These are phyloP conservation scores for Spicauda simplicius DNA, from an alignment of 2,888 invertebrate genomes.

Conservation along the genomic window DNA sequence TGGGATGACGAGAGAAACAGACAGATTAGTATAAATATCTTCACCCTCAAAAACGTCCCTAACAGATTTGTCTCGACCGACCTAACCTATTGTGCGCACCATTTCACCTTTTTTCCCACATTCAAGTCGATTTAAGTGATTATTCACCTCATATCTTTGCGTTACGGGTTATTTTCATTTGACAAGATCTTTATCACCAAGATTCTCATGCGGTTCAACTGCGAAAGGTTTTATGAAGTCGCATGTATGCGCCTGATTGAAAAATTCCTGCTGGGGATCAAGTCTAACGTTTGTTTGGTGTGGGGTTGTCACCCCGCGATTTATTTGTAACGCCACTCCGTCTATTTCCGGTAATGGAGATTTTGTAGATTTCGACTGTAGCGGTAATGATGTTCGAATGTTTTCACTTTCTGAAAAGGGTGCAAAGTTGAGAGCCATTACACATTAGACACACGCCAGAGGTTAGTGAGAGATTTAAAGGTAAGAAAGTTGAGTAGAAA, in stretches of 20 bases:
- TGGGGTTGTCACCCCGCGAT: constrained; percentile 64
- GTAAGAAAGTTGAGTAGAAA: not conserved
- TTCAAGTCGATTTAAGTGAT: constrained; percentile 39
- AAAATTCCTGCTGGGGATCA: constrained; percentile 74
- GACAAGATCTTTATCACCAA: constrained; percentile 60
- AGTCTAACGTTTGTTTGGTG: constrained; percentile 60
- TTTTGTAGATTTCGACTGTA: constrained; percentile 41
- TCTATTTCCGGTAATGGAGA: constrained; percentile 56
- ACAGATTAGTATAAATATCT: constrained; percentile 42
- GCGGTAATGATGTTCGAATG: constrained; percentile 30
- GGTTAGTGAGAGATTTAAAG: constrained; percentile 10
- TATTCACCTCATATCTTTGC: constrained; percentile 32
- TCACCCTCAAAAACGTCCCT: constrained; percentile 58
- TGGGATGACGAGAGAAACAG: too few relatives aligned
- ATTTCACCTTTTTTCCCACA: constrained; percentile 64
- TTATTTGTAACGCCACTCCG: constrained; percentile 48
- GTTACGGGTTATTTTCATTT: constrained; percentile 45
- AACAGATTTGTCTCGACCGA: constrained; percentile 70
- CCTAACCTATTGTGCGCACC: constrained; percentile 68
- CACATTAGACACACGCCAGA: not conserved
- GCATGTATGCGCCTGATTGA: constrained; percentile 74
- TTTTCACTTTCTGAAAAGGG: constrained; percentile 18
- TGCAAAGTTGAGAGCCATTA: constrained; percentile 17
- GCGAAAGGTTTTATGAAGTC: constrained; percentile 72
- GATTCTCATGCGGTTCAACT: constrained; percentile 58